These are phyloP conservation scores for Branchellion lobata DNA, from an alignment of 2,888 invertebrate species.

Conservation along the genomic window DNA sequence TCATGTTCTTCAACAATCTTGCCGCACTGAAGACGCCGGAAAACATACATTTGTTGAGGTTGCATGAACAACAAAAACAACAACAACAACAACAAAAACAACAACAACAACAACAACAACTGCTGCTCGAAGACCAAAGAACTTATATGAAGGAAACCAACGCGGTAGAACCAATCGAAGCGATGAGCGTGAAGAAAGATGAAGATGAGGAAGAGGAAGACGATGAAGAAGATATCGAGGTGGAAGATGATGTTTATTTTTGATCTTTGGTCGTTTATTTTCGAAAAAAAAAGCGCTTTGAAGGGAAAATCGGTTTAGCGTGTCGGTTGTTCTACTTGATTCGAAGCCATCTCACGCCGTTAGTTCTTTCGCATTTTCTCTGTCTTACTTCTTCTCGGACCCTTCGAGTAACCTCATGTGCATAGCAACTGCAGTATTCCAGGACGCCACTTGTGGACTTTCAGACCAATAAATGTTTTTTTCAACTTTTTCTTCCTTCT, in stretches of 20 bases:
- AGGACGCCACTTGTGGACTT: too few relatives aligned
- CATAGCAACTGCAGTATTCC: too few relatives aligned
- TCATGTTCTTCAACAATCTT: not conserved
- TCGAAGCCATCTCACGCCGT: too few relatives aligned
- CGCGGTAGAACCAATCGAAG: slow-evolving; percentile 4
- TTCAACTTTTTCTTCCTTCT: too few relatives aligned
- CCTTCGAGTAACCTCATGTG: too few relatives aligned
- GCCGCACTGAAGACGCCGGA: not conserved
- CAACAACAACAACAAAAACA: not conserved
- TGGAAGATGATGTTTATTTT: slow-evolving; percentile 17
- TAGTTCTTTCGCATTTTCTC: too few relatives aligned
- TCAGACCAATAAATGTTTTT: too few relatives aligned
- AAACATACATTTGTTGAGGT: not conserved
- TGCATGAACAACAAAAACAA: not conserved
- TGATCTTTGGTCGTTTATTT: not conserved
- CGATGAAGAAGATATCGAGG: slow-evolving; percentile 3
- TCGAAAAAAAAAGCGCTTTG: not conserved
- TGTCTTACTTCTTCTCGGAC: too few relatives aligned
- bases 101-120: not conserved
- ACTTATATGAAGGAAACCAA: not conserved
- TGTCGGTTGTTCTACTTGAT: too few relatives aligned
- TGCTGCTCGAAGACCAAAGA: not conserved
- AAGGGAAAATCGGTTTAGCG: too few relatives aligned
- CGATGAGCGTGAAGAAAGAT: slow-evolving; percentile 6
- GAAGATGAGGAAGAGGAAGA: slow-evolving; percentile 4